Base-by-base conservation (phyloP, 2,888 invertebrate species). In the Caenorhabditis drosophilae region DNA sequence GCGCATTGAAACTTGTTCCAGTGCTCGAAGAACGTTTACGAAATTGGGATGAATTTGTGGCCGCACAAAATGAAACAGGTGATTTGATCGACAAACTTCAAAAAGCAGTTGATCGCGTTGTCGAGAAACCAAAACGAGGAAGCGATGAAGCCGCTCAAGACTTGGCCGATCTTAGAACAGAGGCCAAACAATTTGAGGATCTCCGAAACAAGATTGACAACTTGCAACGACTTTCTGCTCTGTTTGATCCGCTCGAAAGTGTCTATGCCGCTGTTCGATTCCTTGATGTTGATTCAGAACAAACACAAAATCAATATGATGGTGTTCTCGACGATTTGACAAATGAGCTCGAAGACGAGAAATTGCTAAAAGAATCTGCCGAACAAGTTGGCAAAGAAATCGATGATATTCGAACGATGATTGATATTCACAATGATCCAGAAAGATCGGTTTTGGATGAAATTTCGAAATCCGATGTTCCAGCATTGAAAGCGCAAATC, bases 261-360 rank as follows among this genome's bases (percentile, higher is more conserved):
- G 71, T 71, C 11, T 69, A 76, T 51, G 64, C 71, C 16, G 75
- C 75, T 40, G 73, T 76, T 35, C 72, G 77, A 40, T 77, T 77
- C 64, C 53, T 70, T 46, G 75, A 77, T 38, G 70, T 72, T 11
- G 76, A 77, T 31, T 50, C 67, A 27, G 73, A 77, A 44, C 69
- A 77, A 41, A 59, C 61, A 36, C 58, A 67, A 34, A 58, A 66
- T 22, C 70, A 73, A 25, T 71, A 60, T 51, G 73, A 73, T 35
- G 69, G 75, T 26, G 48, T 61, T 15, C 54, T 75, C 22, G 53
- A 47, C 31, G 67, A 61, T n/a, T n/a, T 71, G 25, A 35, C 31
- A 15, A 27, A 26, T 18, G 70, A 70, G 35, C 45, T 67, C 31
- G 55, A 62, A 16, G 67, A 67, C 34, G 67, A 70, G 25, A 46